phyloP scores from a whole-genome alignment of 2,797 vertebrate genomes.

The Eremophila alpestris region DNA sequence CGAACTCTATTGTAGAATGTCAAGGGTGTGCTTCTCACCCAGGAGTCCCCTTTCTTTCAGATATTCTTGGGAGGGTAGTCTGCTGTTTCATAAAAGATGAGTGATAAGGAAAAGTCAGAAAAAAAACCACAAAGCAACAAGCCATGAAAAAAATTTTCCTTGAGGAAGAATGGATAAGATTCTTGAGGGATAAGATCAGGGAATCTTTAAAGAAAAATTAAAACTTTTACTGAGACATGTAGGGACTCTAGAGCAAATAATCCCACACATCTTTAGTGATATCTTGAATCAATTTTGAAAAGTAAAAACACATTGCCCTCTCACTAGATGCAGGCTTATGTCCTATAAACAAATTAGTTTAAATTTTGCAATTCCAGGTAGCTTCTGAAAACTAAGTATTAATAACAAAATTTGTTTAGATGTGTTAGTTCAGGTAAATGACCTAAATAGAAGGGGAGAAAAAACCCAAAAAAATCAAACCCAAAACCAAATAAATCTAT shows the following conservation, averaged over 20 bases:
- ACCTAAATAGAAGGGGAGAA: rapidly evolving
- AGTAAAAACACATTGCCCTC: not conserved
- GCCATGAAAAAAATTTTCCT: not conserved
- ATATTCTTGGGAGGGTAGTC: not conserved
- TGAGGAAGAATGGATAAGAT: not conserved
- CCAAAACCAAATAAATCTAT: rapidly evolving
- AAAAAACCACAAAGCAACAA: not conserved
- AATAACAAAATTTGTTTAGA: not conserved
- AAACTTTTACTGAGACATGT: not conserved
- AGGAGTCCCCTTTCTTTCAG: not conserved
- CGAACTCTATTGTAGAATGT: not conserved
- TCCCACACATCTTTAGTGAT: not conserved
- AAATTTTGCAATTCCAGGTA: not conserved
- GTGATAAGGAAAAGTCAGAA: not conserved
- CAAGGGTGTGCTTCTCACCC: not conserved
- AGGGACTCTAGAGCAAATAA: not conserved
- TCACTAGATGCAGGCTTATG: not conserved
- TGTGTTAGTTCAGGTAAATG: not conserved
- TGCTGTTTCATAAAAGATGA: not conserved
- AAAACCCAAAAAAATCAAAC: rapidly evolving
- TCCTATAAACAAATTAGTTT: not conserved
- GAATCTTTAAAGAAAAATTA: not conserved
- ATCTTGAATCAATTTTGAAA: not conserved
- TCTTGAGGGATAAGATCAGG: not conserved
- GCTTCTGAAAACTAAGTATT: not conserved